These are phyloP conservation scores for Exephanes ischioxanthus DNA, from an alignment of 2,888 invertebrate genomes.

Conservation along the genomic window DNA sequence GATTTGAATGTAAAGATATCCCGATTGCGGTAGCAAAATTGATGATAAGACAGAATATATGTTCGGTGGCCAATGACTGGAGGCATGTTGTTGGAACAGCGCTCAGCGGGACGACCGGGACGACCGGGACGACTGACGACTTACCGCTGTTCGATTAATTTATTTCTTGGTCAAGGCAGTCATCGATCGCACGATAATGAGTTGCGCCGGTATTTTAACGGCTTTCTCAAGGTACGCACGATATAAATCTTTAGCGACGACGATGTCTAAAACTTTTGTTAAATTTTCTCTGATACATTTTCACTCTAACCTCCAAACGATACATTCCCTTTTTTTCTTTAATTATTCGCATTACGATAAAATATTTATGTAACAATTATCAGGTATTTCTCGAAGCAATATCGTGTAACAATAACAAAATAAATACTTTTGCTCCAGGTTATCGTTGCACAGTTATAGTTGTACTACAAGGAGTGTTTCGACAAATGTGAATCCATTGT, in stretches of 20 bases:
- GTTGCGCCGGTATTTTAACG: constrained; percentile 70
- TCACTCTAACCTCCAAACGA: background rate
- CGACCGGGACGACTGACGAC: constrained; percentile 1
- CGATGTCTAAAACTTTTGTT: background rate
- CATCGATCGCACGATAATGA: constrained; percentile 53
- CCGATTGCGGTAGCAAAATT: too few species aligned
- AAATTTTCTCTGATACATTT: constrained; percentile 48
- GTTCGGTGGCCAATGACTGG: background rate
- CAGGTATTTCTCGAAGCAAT: background rate
- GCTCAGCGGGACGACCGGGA: too few species aligned
- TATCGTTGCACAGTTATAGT: constrained; percentile 68
- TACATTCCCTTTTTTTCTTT: background rate
- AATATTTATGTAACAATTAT: background rate
- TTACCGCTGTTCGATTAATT: constrained; percentile 28
- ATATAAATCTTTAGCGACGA: background rate
- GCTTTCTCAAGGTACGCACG: constrained; percentile 75
- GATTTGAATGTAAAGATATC: too few species aligned
- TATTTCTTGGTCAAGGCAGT: background rate
- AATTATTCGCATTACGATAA: background rate
- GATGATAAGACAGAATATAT: background rate
- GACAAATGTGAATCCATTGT: constrained; percentile 77
- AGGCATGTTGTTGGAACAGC: background rate
- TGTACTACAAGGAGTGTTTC: constrained; percentile 77
- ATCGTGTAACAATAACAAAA: background rate
- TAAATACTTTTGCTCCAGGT: constrained; percentile 64